These are phyloP conservation scores for Apogon hyalosoma DNA, from an alignment of 2,797 vertebrate species.

Conservation along the genomic window DNA sequence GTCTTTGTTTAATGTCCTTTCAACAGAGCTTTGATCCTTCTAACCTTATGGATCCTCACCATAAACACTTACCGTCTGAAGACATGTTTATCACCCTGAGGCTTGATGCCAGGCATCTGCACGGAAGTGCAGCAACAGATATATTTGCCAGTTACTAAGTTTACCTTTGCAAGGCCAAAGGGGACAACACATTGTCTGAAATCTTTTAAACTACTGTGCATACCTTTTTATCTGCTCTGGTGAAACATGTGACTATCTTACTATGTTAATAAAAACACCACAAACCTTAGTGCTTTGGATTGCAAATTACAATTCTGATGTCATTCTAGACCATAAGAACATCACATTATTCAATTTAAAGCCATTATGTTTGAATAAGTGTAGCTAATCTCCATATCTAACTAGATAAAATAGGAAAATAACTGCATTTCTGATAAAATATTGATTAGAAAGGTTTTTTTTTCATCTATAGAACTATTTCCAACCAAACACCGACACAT, in stretches of 20 bases:
- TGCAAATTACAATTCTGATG: slow-evolving; percentile 37
- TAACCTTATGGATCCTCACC: slow-evolving; percentile 79
- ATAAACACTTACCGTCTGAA: slow-evolving; percentile 78
- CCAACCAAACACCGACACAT: slow-evolving; percentile 8
- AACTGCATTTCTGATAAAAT: slow-evolving; percentile 9
- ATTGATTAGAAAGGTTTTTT: not conserved
- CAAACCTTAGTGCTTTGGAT: slow-evolving; percentile 42
- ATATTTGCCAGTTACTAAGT: slow-evolving; percentile 67
- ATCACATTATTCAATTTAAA: slow-evolving; percentile 25
- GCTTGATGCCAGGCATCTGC: slow-evolving; percentile 75
- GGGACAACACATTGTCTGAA: slow-evolving; percentile 48
- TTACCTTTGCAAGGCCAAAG: slow-evolving; percentile 53
- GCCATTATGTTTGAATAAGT: not conserved
- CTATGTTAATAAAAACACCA: slow-evolving; percentile 32
- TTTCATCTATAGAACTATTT: slow-evolving; percentile 9
- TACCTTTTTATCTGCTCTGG: slow-evolving; percentile 24
- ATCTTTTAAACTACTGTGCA: slow-evolving; percentile 40
- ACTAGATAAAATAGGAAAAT: slow-evolving; percentile 3
- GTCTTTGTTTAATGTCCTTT: slow-evolving; percentile 71
- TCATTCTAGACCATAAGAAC: slow-evolving; percentile 21
- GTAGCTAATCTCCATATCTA: not conserved
- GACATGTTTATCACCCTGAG: slow-evolving; percentile 82
- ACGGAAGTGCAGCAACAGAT: slow-evolving; percentile 73
- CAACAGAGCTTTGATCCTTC: slow-evolving; percentile 82
- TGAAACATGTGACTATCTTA: slow-evolving; percentile 21